Conservation (phyloP, 2,888 invertebrate genomes). For the Drosophila conformis region DNA sequence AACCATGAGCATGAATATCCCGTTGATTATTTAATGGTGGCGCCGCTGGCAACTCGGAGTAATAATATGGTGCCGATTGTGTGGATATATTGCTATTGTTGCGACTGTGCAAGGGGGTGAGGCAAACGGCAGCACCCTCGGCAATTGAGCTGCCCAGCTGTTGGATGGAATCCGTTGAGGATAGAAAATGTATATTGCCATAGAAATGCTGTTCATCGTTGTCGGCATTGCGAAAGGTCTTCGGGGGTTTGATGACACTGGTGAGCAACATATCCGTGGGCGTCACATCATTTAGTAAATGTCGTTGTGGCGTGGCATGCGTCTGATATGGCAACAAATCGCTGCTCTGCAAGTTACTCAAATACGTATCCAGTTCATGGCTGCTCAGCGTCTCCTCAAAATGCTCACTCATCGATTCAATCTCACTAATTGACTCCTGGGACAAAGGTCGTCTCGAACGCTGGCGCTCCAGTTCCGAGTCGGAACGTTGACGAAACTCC, state of each 20-base stretch:
- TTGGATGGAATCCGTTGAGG: constrained; percentile 84
- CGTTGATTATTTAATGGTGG: constrained; percentile 89
- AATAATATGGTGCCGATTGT: constrained; percentile 93
- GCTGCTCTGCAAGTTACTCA: constrained; percentile 88
- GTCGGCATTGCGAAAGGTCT: constrained; percentile 83
- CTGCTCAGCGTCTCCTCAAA: constrained; percentile 86
- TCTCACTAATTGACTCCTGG: constrained; percentile 89
- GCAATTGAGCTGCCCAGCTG: constrained; percentile 62
- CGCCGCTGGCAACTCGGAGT: constrained; percentile 89
- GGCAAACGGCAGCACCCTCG: constrained; percentile 48
- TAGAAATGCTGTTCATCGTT: constrained; percentile 83
- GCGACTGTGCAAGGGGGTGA: constrained; percentile 87
- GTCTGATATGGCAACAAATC: constrained; percentile 84
- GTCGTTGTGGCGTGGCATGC: constrained; percentile 62
- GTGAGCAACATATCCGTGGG: constrained; percentile 46
- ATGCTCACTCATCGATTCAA: constrained; percentile 87
- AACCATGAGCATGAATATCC: constrained; percentile 85
- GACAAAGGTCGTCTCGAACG: constrained; percentile 91
- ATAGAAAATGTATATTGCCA: constrained; percentile 84
- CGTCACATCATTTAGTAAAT: constrained; percentile 67
- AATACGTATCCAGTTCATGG: constrained; percentile 89
- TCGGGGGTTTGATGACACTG: constrained; percentile 84
- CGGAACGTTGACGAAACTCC: constrained; percentile 86
- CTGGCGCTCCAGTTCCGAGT: constrained; percentile 87
- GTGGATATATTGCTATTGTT: constrained; percentile 88